Base-by-base conservation (phyloP, 1,140 invertebrate species). In the Drosophila ironensis region DNA sequence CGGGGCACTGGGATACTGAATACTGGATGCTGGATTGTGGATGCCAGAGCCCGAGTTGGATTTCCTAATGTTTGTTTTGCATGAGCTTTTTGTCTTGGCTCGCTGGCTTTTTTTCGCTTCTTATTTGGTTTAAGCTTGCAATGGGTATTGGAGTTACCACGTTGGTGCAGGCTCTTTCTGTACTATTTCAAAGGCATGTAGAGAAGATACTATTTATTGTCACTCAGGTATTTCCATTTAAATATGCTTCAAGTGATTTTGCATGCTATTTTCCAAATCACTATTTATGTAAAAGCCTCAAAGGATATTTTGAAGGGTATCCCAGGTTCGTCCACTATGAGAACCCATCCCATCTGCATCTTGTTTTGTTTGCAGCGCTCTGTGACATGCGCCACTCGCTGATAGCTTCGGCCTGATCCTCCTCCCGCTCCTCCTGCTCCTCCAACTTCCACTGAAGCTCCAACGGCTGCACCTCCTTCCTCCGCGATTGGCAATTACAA, bases 11-110 rank as follows among this genome's bases (percentile, higher is more conserved):
- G 68, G 37, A 37, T 64, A 45, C 16, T 60, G 24, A 37, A 47
- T 44, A 22, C 12, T 54, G 27, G 35, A 48, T 48, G 16, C 44
- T 81, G 77, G 77, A 70, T 82, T 72, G 52, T 59, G 75, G 56
- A 50, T 46, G 64, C 75, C 48, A 6, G 41, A 48, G 41, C 20
- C 48, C 57, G 60, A 56, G 86, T 88, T 88, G 86, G 75, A 88
- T 88, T 88, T 88, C 78, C 86, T 76, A 88, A 88, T 88, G 86
- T 88, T 81, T 86, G 66, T 75, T 86, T 84, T 84, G 80, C 80
- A 84, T 84, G 80, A 61, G 80, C 70, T 71, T 71, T 71, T 70
- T 68, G 47, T 71, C 60, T 63, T 61, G 40, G 14, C 41, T 46
- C 12, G 8, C 52, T 28, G 56, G 25, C 16, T 42, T 69, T 69